Evolutionary conservation across 1,140 invertebrate genomes (phyloP).

Genomic region (Philaenus spumarius): DNA sequence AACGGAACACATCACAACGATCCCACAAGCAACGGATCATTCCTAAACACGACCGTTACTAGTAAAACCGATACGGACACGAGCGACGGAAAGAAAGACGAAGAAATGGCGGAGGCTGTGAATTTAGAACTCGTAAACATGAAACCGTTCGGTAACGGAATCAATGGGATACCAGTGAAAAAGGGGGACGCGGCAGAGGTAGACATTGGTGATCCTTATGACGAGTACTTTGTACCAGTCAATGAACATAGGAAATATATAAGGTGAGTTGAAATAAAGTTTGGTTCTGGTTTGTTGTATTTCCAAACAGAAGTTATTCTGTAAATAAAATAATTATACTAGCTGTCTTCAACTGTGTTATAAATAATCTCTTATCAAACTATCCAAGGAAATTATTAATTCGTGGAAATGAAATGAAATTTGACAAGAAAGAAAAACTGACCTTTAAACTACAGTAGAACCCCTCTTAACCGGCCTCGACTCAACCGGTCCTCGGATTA

Average conservation of each 20-base stretch:
- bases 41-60: constrained; percentile 14
- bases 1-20: constrained; percentile 2
- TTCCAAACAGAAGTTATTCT: too few relatives aligned
- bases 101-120: constrained; percentile 57
- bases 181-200: constrained; percentile 61
- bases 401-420: too few relatives aligned
- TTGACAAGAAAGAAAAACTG: too few relatives aligned
- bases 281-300: too few relatives aligned
- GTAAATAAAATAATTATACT: too few relatives aligned
- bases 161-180: constrained; percentile 38
- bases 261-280: too few relatives aligned
- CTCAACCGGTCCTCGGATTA: too few relatives aligned
- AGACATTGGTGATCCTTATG: constrained; percentile 65
- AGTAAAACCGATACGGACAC: constrained; percentile 8
- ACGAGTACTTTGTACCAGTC: constrained; percentile 77
- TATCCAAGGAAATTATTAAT: too few relatives aligned
- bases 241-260: constrained; percentile 78
- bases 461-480: too few relatives aligned
- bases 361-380: too few relatives aligned
- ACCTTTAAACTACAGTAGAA: too few relatives aligned
- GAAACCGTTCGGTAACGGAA: constrained; percentile 48
- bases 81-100: background rate
- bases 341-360: too few relatives aligned
- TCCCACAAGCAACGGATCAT: constrained; percentile 1
- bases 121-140: constrained; percentile 73